phyloP scores from a whole-genome alignment of 1,140 invertebrate genomes.

The Polypedilum pembai region DNA sequence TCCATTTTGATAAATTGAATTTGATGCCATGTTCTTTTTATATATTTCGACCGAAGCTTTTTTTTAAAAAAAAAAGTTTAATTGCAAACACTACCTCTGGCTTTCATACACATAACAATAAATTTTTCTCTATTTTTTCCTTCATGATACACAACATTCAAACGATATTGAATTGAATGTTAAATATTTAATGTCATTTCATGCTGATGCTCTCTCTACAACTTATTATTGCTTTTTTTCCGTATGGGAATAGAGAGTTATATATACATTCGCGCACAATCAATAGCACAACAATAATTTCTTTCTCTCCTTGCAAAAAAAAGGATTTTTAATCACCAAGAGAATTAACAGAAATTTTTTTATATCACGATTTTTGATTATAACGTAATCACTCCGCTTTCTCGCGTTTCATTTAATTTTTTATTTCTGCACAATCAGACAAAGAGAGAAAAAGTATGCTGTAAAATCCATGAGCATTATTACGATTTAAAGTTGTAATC shows the following conservation, averaged over 20 bases:
- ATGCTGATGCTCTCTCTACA: not conserved
- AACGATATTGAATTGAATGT: slow-evolving; percentile 13
- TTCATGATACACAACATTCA: not conserved
- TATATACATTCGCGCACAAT: slow-evolving; percentile 21
- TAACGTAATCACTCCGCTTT: not conserved
- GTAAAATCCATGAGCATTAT: slow-evolving; percentile 15
- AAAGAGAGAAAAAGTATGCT: not conserved
- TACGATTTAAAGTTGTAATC: slow-evolving; percentile 7
- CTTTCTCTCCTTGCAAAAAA: slow-evolving; percentile 30
- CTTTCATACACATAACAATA: not conserved
- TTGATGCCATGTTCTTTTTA: slow-evolving; percentile 16
- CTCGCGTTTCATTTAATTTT: not conserved
- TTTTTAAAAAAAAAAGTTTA: not conserved
- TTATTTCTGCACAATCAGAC: not conserved
- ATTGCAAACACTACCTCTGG: not conserved
- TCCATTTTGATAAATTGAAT: slow-evolving; percentile 24
- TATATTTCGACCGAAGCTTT: not conserved
- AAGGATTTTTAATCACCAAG: slow-evolving; percentile 29
- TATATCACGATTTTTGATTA: slow-evolving; percentile 23
- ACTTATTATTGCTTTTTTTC: not conserved
- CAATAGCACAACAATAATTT: slow-evolving; percentile 32
- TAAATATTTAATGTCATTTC: slow-evolving; percentile 10
- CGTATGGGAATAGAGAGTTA: not conserved
- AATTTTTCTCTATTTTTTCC: not conserved
- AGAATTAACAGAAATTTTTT: slow-evolving; percentile 23